These are phyloP conservation scores for Torymus texanus DNA, from an alignment of 2,888 invertebrate genomes.

Conservation along the genomic window DNA sequence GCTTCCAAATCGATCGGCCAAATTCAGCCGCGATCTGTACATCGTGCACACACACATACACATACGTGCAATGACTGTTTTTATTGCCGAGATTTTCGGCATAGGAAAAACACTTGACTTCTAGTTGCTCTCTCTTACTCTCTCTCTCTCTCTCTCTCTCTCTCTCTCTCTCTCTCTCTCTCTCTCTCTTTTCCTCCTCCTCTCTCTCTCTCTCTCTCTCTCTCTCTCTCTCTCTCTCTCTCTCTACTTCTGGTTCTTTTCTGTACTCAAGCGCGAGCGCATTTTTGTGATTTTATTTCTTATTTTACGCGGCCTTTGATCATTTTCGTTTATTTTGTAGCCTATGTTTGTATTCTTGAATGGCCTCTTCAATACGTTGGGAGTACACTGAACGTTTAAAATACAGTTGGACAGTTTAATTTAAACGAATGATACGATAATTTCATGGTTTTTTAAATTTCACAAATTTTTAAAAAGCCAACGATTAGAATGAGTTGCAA, in stretches of 20 bases:
- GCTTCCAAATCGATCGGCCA: slow-evolving; percentile 56
- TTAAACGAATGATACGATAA: no score
- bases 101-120: not conserved
- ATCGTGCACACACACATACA: not conserved
- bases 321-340: no score
- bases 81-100: slow-evolving; percentile 21
- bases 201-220: not conserved
- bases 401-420: no score
- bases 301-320: no score
- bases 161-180: not conserved
- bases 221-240: not conserved
- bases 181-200: not conserved
- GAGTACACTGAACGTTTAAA: no score
- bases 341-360: no score
- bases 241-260: not conserved
- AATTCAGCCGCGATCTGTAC: slow-evolving; percentile 5
- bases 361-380: no score
- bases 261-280: no score
- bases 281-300: no score
- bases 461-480: no score
- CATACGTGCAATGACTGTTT: slow-evolving; percentile 8
- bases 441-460: no score
- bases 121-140: not conserved
- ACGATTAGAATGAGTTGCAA: no score
- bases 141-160: not conserved